phyloP scores from a whole-genome alignment of 1,140 invertebrate species.

The Euwallacea fornicatus region DNA sequence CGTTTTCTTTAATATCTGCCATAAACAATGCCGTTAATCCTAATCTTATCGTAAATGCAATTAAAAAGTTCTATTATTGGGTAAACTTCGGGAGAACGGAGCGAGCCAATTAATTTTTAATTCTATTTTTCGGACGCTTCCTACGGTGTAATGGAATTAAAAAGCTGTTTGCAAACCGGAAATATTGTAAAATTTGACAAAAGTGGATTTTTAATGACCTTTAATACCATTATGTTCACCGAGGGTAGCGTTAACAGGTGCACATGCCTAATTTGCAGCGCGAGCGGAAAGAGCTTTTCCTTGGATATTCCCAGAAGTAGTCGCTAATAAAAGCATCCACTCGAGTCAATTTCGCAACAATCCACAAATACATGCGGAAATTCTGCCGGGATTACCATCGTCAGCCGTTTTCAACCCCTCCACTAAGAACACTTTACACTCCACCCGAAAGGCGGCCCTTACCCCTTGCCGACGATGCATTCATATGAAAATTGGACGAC shows the following conservation, averaged over 20 bases:
- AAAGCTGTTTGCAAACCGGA: conserved; percentile 8
- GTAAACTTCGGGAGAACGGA: not conserved
- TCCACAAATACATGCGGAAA: conserved; percentile 10
- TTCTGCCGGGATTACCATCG: conserved; percentile 10
- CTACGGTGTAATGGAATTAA: conserved; percentile 16
- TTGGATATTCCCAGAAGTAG: not conserved
- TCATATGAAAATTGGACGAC: conserved; percentile 18
- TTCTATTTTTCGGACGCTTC: conserved; percentile 11
- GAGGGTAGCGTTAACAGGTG: too few relatives aligned
- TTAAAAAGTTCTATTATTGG: conserved; percentile 12
- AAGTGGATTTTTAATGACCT: conserved; percentile 2
- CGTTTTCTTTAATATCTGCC: not conserved
- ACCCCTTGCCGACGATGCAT: not conserved
- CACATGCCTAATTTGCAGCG: too few relatives aligned
- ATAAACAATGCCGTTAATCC: conserved; percentile 2
- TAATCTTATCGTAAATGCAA: conserved; percentile 14
- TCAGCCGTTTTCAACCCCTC: conserved; percentile 11
- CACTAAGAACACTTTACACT: conserved; percentile 8
- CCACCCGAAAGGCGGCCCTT: not conserved
- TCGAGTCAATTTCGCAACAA: conserved; percentile 4
- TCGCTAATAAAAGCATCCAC: conserved; percentile 5
- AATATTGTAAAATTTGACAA: conserved; percentile 10
- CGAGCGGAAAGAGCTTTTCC: too few relatives aligned
- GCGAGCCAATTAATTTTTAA: conserved; percentile 19
- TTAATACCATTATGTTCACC: not conserved